Base-by-base conservation (phyloP, 2,797 vertebrate genomes). In the Lates japonicus region DNA sequence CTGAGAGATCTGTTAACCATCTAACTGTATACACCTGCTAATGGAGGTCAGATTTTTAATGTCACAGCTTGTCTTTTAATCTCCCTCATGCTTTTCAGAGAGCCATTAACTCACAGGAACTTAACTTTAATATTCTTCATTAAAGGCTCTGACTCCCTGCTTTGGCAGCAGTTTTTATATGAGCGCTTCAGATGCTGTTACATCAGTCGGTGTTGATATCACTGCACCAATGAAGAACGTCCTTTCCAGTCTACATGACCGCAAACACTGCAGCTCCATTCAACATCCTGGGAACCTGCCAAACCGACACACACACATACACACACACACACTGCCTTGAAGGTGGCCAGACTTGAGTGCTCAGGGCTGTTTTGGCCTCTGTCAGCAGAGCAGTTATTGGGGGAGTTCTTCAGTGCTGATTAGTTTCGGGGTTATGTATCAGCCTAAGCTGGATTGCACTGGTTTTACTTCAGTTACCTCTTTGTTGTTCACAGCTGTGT, bases 221-320 rank as follows among this genome's bases (percentile, higher is more conserved):
- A 75, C 49, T 78, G 74, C 20, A 42, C 44, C 22, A 59, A 25
- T 63, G 31, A 88, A 82, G 74, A 82, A 84, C 13, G 77, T 87
- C 83, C 87, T 91, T 81, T 80, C 37, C 6, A 39, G 74, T 87
- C 35, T 46, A 82, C 77, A 77, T 72, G 87, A 90, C 79, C 63
- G 58, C 85, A 81, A 88, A 85, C 86, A 86, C 81, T 87, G 88
- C 90, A 83, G 93, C 83, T 60, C 68, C 22, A 33, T 52, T 87
- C 77, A 63, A 73, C 77, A 65, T 78, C 74, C 46, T 93, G 92
- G 90, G n/a, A 66, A 41, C 29, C 62, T 74, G 86, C 90, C 92
- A 90, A 83, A 39, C 20, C 35, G 17, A 41, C 48, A 31, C 77
- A 65, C 41, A 37, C 67, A 65, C 60, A 62, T 11, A 70, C 31